Evolutionary conservation across 2,888 invertebrate genomes (phyloP).

Genomic region (Cepaea hortensis): DNA sequence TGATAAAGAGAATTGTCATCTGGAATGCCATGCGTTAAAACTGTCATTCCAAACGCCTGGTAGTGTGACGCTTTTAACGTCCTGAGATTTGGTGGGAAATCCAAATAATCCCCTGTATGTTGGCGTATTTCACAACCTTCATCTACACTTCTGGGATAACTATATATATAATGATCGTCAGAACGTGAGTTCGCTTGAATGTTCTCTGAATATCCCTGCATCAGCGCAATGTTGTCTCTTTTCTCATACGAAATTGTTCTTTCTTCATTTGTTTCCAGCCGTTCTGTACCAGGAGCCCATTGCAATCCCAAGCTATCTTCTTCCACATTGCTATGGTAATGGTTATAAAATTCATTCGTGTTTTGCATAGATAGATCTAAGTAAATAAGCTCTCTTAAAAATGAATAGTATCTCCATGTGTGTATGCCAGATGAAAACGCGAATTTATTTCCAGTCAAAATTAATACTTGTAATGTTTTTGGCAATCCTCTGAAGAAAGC

Average conservation of each 20-base stretch:
- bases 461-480: background rate
- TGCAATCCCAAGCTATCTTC: too few relatives aligned
- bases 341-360: background rate
- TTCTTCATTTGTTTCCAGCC: too few relatives aligned
- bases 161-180: background rate
- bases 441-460: slow-evolving; percentile 5
- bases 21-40: background rate
- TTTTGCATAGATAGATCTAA: slow-evolving; percentile 12
- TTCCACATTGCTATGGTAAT: too few relatives aligned
- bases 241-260: too few relatives aligned
- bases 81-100: slow-evolving; percentile 6
- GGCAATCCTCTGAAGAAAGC: slow-evolving; percentile 15
- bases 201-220: too few relatives aligned
- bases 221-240: too few relatives aligned
- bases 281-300: too few relatives aligned
- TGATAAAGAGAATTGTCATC: background rate
- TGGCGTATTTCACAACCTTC: background rate
- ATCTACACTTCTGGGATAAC: too few relatives aligned
- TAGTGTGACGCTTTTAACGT: slow-evolving; percentile 2
- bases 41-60: background rate
- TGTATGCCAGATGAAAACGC: background rate
- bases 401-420: background rate
- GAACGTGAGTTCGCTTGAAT: too few relatives aligned
- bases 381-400: background rate
- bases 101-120: background rate